Percentiles rank a stretch among this genome's conserved stretches.
phyloP scores from a whole-genome alignment of 2,113 vertebrate genomes.

The Prochilodus magdalenae region DNA sequence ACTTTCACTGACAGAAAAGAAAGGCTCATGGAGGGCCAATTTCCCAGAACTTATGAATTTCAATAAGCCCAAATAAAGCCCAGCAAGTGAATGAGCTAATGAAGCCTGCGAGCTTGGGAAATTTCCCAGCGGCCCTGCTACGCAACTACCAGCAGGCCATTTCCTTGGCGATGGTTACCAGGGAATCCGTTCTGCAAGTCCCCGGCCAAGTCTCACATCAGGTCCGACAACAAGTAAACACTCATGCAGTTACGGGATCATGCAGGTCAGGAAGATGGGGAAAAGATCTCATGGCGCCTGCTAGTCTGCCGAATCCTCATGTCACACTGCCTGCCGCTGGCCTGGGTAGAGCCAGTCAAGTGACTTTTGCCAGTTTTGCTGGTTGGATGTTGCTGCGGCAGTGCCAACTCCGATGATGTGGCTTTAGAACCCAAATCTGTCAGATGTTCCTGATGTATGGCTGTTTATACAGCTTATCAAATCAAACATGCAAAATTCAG shows the following conservation, averaged over 20 bases:
- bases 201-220: slow-evolving; percentile 54
- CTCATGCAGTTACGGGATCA: slow-evolving; percentile 28
- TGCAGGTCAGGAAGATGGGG: slow-evolving; percentile 31
- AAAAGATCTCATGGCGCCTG: slow-evolving; percentile 17
- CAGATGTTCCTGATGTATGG: background rate
- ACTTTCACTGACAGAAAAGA: slow-evolving; percentile 28
- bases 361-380: background rate
- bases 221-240: slow-evolving; percentile 53
- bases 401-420: background rate
- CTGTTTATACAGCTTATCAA: background rate
- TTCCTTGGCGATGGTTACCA: slow-evolving; percentile 58
- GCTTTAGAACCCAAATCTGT: background rate
- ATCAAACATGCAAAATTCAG: background rate
- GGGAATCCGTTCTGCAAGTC: slow-evolving; percentile 44
- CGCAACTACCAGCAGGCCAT: slow-evolving; percentile 47
- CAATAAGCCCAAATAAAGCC: slow-evolving; percentile 46
- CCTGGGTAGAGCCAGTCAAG: background rate
- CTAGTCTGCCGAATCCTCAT: slow-evolving; percentile 12
- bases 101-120: slow-evolving; percentile 47
- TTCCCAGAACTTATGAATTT: slow-evolving; percentile 47
- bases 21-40: slow-evolving; percentile 12
- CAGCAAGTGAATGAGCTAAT: slow-evolving; percentile 44
- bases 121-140: slow-evolving; percentile 50
- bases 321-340: background rate
- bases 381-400: background rate